A percentile compares a stretch with the other conserved stretches of the same genome.
phyloP scores from a whole-genome alignment of 1,140 invertebrate genomes.

The Lordiphosa collinella region DNA sequence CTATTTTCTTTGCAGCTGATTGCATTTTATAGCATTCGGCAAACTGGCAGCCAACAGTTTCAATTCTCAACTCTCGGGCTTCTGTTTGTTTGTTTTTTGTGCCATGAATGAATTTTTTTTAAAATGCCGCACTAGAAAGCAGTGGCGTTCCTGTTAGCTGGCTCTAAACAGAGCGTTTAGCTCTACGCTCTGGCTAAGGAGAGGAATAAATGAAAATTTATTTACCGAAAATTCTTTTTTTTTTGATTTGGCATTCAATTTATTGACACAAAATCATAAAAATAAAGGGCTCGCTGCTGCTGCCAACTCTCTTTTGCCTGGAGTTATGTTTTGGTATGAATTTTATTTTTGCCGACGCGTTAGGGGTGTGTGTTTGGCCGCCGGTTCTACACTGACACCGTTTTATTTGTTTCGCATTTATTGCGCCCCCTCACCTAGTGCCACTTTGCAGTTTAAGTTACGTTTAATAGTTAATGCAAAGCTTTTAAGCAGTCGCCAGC shows the following conservation, averaged over 20 bases:
- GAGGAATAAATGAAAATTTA: slow-evolving; percentile 43
- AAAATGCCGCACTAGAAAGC: slow-evolving; percentile 31
- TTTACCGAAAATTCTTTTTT: slow-evolving; percentile 42
- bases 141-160: not conserved
- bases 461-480: slow-evolving; percentile 75
- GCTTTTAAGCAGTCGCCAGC: slow-evolving; percentile 65
- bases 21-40: slow-evolving; percentile 67
- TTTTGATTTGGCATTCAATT: slow-evolving; percentile 20
- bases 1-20: slow-evolving; percentile 75
- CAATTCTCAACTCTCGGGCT: slow-evolving; percentile 16
- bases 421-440: slow-evolving; percentile 23
- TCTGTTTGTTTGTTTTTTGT: slow-evolving; percentile 13
- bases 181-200: too few species aligned
- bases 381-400: slow-evolving; percentile 53
- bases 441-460: slow-evolving; percentile 70
- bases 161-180: slow-evolving; percentile 6
- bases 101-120: slow-evolving; percentile 62
- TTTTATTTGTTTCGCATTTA: slow-evolving; percentile 62
- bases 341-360: not conserved
- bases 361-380: slow-evolving; percentile 7
- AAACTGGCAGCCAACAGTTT: slow-evolving; percentile 39
- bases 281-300: slow-evolving; percentile 23
- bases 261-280: slow-evolving; percentile 49
- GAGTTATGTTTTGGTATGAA: slow-evolving; percentile 27
- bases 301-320: slow-evolving; percentile 31